Evolutionary conservation across 92 coral and sea anemone species (phyloP).

Genomic region (Bergia sp.): DNA sequence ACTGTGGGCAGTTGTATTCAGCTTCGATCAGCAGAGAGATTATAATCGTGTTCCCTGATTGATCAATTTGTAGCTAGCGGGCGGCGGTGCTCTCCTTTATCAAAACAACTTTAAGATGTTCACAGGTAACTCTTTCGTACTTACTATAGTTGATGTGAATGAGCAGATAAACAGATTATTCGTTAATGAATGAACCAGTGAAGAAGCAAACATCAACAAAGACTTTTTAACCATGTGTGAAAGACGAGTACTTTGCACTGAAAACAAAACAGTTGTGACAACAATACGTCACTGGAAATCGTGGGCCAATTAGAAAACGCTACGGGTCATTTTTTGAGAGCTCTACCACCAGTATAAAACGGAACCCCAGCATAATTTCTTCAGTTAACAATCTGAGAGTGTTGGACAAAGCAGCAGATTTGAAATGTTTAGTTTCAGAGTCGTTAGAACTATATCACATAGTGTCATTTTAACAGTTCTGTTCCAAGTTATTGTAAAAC

Average conservation of each 20-base stretch:
- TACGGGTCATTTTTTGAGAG: constrained; percentile 37
- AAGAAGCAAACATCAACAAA: constrained; percentile 21
- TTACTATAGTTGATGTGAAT: background rate
- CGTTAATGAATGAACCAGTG: background rate
- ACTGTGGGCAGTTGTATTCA: background rate
- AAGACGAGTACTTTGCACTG: constrained; percentile 13
- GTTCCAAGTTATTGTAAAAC: too few relatives aligned
- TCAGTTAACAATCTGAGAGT: background rate
- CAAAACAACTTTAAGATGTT: background rate
- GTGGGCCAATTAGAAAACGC: constrained; percentile 29
- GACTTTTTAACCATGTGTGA: background rate
- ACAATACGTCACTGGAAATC: constrained; percentile 20
- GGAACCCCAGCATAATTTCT: background rate
- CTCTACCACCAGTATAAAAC: constrained; percentile 2
- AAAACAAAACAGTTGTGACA: constrained; percentile 22
- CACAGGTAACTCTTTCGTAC: background rate
- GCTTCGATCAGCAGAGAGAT: background rate
- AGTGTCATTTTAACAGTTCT: too few relatives aligned
- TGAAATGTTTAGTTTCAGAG: background rate
- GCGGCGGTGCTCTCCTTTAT: background rate
- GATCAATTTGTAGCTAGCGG: constrained; percentile 1
- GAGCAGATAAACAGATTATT: background rate
- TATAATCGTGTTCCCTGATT: background rate
- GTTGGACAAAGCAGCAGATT: background rate
- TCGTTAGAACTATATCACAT: background rate